Conservation (phyloP, 2,113 vertebrate species). For the Brienomyrus brachyistius region DNA sequence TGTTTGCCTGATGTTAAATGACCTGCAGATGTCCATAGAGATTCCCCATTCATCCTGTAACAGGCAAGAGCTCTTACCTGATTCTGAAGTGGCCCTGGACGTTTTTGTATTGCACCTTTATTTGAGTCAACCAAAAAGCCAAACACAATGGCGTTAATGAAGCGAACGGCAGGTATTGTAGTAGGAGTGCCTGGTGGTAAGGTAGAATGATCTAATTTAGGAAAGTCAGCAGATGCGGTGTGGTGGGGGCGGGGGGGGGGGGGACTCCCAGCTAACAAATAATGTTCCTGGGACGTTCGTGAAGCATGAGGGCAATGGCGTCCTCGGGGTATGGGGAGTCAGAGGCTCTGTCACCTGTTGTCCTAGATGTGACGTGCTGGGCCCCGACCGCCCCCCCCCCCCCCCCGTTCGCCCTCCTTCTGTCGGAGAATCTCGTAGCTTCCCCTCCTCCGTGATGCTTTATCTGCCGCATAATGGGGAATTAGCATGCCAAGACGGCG, state of each 20-base stretch:
- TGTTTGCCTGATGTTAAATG: conserved; percentile 31
- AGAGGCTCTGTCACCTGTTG: background rate
- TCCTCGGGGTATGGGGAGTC: background rate
- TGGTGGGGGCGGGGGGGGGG: background rate
- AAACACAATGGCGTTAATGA: background rate
- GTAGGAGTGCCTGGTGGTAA: background rate
- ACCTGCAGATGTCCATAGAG: conserved; percentile 1
- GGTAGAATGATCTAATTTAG: background rate
- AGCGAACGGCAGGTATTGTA: background rate
- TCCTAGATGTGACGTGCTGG: background rate
- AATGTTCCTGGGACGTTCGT: background rate
- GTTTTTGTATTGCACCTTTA: background rate
- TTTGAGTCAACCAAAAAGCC: background rate
- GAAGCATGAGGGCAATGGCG: background rate
- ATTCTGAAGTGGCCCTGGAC: background rate
- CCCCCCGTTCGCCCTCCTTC: background rate
- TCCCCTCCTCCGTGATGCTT: background rate
- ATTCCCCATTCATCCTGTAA: background rate
- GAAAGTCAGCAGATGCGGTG: background rate
- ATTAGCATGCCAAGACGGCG: background rate
- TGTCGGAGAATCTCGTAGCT: background rate
- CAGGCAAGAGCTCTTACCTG: background rate
- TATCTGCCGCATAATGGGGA: background rate
- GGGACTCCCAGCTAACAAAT: background rate
- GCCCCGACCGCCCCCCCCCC: background rate